phyloP scores from a whole-genome alignment of 1,140 invertebrate species.

The Vollenhovia emeryi region DNA sequence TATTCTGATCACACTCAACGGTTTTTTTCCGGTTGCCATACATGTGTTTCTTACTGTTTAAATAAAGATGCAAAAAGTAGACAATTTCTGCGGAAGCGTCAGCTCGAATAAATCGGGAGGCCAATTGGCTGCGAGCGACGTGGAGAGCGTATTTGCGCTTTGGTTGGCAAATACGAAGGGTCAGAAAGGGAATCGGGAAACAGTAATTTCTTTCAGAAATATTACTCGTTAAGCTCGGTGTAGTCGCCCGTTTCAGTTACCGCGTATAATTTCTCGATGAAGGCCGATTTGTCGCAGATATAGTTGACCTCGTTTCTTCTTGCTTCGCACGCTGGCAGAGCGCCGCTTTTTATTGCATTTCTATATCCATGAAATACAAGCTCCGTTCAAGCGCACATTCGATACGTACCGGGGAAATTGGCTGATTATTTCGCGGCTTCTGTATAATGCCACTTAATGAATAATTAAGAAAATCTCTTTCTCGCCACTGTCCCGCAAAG shows the following conservation, averaged over 20 bases:
- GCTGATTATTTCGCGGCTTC: conserved; percentile 42
- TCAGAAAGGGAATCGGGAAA: conserved; percentile 21
- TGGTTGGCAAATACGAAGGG: conserved; percentile 21
- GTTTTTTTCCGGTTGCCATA: neutral
- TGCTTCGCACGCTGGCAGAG: conserved; percentile 67
- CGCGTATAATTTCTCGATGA: conserved; percentile 66
- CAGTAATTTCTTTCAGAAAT: conserved; percentile 48
- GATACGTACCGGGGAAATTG: neutral
- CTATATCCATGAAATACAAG: conserved; percentile 60
- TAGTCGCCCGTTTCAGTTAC: conserved; percentile 49
- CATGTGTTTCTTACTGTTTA: neutral
- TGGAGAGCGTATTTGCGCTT: neutral
- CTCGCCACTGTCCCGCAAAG: neutral
- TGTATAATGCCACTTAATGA: conserved; percentile 19
- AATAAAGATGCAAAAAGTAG: neutral
- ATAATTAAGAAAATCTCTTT: conserved; percentile 16
- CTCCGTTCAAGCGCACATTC: neutral
- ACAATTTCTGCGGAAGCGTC: neutral
- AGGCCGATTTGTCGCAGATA: conserved; percentile 72
- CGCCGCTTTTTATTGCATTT: conserved; percentile 68
- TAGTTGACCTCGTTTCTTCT: conserved; percentile 71
- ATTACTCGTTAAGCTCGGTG: conserved; percentile 34
- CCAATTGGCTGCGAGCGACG: neutral
- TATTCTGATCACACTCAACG: neutral
- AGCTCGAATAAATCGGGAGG: neutral